Evolutionary conservation across 2,797 vertebrate species (phyloP), one percentile per base, ranked within the genome.

Genomic region (Neosilurus hyrtlii): DNA sequence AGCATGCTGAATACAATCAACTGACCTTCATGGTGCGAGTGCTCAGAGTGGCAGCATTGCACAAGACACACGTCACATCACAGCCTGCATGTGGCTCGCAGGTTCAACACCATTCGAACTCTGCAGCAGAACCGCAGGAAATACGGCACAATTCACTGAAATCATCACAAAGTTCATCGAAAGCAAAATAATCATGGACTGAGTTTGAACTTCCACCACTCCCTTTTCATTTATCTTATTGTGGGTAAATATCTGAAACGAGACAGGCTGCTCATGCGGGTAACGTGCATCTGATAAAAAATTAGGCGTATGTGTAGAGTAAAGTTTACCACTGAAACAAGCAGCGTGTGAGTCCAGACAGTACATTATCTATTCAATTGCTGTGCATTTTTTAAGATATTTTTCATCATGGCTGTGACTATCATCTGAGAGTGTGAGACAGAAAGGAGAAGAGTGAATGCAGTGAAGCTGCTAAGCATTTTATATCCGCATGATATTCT

Each of bases 21-120:
- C 43, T 79, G 61, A 65, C 76, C 76, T 65, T 79, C 76, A 79
- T 52, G 61, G 61, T 65, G 37, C 22, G 18, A 51, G 61, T 10
- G 37, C 75, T 51, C 11, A 18, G 15, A 62, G 14, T 15, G 74
- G 62, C 16, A 26, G 22, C 2, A 18, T 5, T 51, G n/a, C 43
- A 51, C 37, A 51, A 63, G n/a, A 51, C 16, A 4, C 57, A 75
- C 12, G 11, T 35, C 24, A 26, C 51, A 72, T 72, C 14, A 54
- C 51, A 72, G n/a, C n/a, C 3, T 57, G 52, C 26, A 57, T 14
- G 56, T 61, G 73, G 30, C 35, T 57, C 18, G 26, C 2, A 35
- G 72, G 72, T 11, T 30, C 3, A 0, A 59, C 30, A 9, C 3
- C 52, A 35, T 59, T 35, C 6, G 5, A 35, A 51, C n/a, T 1